These are phyloP conservation scores for Hydra vulgaris DNA, from an alignment of 30 jellyfish, hydroid and myxozoan genomes.

Conservation along the genomic window DNA sequence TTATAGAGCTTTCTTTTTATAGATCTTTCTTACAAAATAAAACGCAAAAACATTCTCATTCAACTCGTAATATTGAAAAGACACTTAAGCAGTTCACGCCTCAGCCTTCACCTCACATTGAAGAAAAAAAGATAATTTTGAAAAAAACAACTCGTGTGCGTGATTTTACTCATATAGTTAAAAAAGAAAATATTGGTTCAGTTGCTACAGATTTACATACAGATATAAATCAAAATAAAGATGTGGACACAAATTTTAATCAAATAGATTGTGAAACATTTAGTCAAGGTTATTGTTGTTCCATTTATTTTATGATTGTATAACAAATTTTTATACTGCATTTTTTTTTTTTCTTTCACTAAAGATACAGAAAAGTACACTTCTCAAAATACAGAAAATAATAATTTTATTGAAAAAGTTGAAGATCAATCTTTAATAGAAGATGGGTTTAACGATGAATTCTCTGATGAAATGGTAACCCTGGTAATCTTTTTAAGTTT, in stretches of 20 bases:
- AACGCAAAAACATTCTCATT: too few species aligned
- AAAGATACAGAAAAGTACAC: too few species aligned
- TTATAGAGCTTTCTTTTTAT: too few species aligned
- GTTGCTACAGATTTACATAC: background rate
- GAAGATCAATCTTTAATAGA: slow-evolving; percentile 1
- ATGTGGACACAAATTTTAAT: too few species aligned
- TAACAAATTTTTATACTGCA: background rate
- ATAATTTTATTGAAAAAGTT: background rate
- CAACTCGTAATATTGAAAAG: background rate
- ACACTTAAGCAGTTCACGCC: background rate
- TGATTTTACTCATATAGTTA: background rate
- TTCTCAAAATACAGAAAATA: background rate
- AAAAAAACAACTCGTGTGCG: background rate
- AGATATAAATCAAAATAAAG: background rate
- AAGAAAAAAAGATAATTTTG: background rate
- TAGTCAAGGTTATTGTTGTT: background rate
- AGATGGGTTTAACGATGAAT: slow-evolving; percentile 5
- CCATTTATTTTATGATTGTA: too few species aligned
- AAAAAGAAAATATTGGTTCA: background rate
- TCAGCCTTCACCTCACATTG: background rate
- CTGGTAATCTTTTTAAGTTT: background rate
- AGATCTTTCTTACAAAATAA: too few species aligned
- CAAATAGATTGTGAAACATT: background rate
- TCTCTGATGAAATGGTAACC: slow-evolving; percentile 8
- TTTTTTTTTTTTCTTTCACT: background rate